phyloP scores from a whole-genome alignment of 2,888 invertebrate species.

The Oxyscelio sp. region DNA sequence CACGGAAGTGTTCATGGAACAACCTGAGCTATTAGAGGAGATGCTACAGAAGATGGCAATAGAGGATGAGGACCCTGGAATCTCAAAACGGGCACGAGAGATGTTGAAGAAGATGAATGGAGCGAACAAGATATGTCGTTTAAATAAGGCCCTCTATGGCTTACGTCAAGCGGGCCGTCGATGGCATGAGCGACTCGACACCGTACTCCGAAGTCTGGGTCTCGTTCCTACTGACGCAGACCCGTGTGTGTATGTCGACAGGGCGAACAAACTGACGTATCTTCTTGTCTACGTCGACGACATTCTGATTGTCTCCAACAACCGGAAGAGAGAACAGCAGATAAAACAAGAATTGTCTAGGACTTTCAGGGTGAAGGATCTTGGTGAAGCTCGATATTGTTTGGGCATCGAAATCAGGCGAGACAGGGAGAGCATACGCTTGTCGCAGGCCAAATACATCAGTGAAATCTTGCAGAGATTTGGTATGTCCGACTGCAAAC shows the following conservation, averaged over 20 bases:
- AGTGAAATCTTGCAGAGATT: conserved; percentile 75
- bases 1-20: conserved; percentile 29
- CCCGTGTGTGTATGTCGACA: no score
- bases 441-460: conserved; percentile 74
- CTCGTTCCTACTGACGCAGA: no score
- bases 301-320: no score
- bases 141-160: conserved; percentile 75
- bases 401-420: conserved; percentile 66
- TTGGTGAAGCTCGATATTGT: no score
- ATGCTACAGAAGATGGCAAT: neutral
- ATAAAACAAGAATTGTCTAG: no score
- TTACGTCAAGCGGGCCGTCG: conserved; percentile 72
- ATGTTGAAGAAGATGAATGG: neutral
- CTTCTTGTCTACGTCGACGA: no score
- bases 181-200: conserved; percentile 66
- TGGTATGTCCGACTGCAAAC: conserved; percentile 78
- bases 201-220: no score
- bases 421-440: conserved; percentile 30
- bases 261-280: no score
- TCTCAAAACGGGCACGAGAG: neutral
- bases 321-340: no score
- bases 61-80: neutral
- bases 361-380: no score
- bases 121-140: conserved; percentile 66
- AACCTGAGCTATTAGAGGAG: neutral